phyloP scores from a whole-genome alignment of 1,140 invertebrate genomes.

The Phocides pigmalion region DNA sequence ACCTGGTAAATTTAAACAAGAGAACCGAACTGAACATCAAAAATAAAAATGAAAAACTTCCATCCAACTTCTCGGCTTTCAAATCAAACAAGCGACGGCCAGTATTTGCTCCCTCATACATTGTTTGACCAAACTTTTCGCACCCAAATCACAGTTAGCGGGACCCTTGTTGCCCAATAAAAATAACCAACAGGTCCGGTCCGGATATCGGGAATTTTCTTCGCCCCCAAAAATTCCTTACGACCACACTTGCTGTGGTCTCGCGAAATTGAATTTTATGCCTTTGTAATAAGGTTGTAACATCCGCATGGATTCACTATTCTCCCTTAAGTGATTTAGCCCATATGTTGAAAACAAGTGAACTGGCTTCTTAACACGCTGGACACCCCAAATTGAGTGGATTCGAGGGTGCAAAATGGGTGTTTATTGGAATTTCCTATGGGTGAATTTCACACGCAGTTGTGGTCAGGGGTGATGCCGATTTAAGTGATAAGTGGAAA shows the following conservation, averaged over 20 bases:
- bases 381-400: constrained; percentile 73
- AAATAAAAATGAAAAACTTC: constrained; percentile 43
- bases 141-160: constrained; percentile 60
- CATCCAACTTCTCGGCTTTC: constrained; percentile 49
- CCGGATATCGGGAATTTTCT: constrained; percentile 73
- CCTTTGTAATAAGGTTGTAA: constrained; percentile 9
- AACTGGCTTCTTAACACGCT: constrained; percentile 70
- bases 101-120: constrained; percentile 53
- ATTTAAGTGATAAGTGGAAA: constrained; percentile 34
- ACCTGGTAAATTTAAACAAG: not conserved
- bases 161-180: constrained; percentile 73
- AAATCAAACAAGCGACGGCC: constrained; percentile 51
- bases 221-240: constrained; percentile 59
- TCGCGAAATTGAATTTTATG: constrained; percentile 39
- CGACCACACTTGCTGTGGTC: constrained; percentile 14
- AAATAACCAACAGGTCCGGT: constrained; percentile 72
- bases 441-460: constrained; percentile 62
- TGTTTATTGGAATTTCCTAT: constrained; percentile 76
- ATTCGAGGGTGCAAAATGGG: constrained; percentile 64
- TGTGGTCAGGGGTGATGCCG: constrained; percentile 36
- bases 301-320: not conserved
- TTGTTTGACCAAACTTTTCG: constrained; percentile 63
- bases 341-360: constrained; percentile 76
- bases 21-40: constrained; percentile 13
- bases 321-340: constrained; percentile 60